Evolutionary conservation across 2,888 invertebrate species (phyloP).

Genomic region (Polydrusus pterygomalis): DNA sequence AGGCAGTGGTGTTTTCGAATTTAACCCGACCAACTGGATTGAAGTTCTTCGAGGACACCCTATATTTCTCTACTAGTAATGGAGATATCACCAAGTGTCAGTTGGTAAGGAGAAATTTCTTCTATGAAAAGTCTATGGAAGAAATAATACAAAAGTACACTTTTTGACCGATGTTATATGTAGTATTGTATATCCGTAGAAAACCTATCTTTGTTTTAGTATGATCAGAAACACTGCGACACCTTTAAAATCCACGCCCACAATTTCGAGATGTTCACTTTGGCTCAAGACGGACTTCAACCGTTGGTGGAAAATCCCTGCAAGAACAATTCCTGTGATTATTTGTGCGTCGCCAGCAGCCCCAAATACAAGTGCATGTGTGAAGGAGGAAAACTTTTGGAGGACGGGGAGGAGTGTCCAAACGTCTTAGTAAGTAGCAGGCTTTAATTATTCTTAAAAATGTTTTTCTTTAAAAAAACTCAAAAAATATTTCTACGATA

Average conservation of each 20-base stretch:
- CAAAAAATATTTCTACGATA: too few species aligned
- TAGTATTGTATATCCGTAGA: too few species aligned
- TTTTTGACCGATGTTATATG: too few species aligned
- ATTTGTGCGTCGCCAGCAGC: conserved; percentile 77
- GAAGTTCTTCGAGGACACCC: conserved; percentile 83
- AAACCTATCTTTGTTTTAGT: conserved; percentile 58
- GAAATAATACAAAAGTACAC: too few species aligned
- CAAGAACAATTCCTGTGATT: conserved; percentile 73
- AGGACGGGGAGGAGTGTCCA: conserved; percentile 67
- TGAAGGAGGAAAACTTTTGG: conserved; percentile 72
- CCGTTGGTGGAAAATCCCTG: conserved; percentile 74
- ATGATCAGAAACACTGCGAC: conserved; percentile 73
- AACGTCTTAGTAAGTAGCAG: conserved; percentile 1
- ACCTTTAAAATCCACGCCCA: conserved; percentile 71
- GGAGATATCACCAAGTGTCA: conserved; percentile 77
- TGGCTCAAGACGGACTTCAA: conserved; percentile 76
- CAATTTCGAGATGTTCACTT: conserved; percentile 73
- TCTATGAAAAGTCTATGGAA: too few species aligned
- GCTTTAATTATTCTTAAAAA: background rate
- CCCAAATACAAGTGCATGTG: conserved; percentile 76
- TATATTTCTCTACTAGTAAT: conserved; percentile 81
- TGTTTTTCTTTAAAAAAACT: too few species aligned
- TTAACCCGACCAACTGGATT: conserved; percentile 78
- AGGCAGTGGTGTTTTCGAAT: conserved; percentile 70
- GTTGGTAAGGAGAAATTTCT: conserved; percentile 65